Conservation (phyloP, 2,888 invertebrate species). For the Trissonchulus sp. region DNA sequence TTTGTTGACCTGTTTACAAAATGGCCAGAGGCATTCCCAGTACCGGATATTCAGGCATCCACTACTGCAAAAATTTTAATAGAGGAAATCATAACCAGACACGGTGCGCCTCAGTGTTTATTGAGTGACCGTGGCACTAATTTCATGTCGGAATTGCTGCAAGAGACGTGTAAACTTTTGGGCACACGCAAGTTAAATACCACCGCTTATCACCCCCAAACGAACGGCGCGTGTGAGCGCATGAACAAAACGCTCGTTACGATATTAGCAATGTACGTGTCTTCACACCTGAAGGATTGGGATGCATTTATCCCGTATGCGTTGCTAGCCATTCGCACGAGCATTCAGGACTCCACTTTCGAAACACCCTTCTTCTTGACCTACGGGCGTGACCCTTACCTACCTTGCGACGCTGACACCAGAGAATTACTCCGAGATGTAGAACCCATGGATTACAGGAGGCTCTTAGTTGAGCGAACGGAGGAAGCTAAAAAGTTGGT, state of each 20-base stretch:
- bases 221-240: conserved; percentile 36
- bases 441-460: too few relatives aligned
- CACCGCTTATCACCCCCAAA: too few relatives aligned
- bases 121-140: conserved; percentile 37
- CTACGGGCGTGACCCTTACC: conserved; percentile 7
- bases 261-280: conserved; percentile 38
- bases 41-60: too few relatives aligned
- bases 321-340: not conserved
- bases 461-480: too few relatives aligned
- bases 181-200: conserved; percentile 28
- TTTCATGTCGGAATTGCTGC: conserved; percentile 35
- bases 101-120: conserved; percentile 26
- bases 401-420: conserved; percentile 10
- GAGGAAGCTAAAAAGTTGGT: too few relatives aligned
- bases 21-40: too few relatives aligned
- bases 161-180: conserved; percentile 30
- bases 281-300: conserved; percentile 33
- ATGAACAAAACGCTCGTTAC: conserved; percentile 39
- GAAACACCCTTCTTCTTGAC: too few relatives aligned
- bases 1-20: too few relatives aligned
- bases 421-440: too few relatives aligned
- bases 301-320: not conserved
- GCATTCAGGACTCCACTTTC: conserved; percentile 12
- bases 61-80: not conserved
- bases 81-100: not conserved